phyloP scores from a whole-genome alignment of 37 sponge, comb jelly and placozoan species.

The Eunapius fragilis region DNA sequence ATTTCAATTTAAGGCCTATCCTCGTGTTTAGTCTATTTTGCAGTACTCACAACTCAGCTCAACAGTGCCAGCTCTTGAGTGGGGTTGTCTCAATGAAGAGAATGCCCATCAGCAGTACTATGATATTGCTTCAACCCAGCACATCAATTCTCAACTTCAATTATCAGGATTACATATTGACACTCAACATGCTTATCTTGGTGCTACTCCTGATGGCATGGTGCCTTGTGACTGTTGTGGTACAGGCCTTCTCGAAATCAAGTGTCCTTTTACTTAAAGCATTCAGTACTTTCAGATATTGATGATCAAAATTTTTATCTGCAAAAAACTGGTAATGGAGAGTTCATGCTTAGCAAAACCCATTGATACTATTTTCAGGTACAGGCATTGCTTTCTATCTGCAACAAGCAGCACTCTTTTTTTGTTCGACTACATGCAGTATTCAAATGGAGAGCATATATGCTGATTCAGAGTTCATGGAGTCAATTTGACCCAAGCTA shows the following conservation, averaged over 20 bases:
- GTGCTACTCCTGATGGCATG: too few species aligned
- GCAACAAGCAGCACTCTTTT: conserved; percentile 16
- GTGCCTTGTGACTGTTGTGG: too few species aligned
- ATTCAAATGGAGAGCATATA: background rate
- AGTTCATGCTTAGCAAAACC: background rate
- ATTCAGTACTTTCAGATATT: background rate
- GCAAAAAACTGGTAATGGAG: background rate
- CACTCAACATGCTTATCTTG: too few species aligned
- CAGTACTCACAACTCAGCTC: too few species aligned
- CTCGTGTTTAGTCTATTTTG: too few species aligned
- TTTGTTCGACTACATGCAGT: conserved; percentile 44
- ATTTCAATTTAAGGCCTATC: too few species aligned
- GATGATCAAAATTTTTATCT: conserved; percentile 1
- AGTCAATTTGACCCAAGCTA: conserved; percentile 4
- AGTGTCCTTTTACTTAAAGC: too few species aligned
- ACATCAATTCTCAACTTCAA: too few species aligned
- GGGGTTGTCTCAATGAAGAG: conserved; percentile 21
- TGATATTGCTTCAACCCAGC: background rate
- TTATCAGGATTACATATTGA: too few species aligned
- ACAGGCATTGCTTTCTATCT: conserved; percentile 24
- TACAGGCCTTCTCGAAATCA: too few species aligned
- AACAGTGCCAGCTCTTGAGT: conserved; percentile 22
- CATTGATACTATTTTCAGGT: conserved; percentile 61
- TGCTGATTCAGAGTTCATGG: background rate
- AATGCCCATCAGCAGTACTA: conserved; percentile 9